A percentile compares a stretch with the other conserved stretches of the same genome.
Evolutionary conservation across 2,113 vertebrate genomes (phyloP).

Genomic region (Lepisosteus oculatus): DNA sequence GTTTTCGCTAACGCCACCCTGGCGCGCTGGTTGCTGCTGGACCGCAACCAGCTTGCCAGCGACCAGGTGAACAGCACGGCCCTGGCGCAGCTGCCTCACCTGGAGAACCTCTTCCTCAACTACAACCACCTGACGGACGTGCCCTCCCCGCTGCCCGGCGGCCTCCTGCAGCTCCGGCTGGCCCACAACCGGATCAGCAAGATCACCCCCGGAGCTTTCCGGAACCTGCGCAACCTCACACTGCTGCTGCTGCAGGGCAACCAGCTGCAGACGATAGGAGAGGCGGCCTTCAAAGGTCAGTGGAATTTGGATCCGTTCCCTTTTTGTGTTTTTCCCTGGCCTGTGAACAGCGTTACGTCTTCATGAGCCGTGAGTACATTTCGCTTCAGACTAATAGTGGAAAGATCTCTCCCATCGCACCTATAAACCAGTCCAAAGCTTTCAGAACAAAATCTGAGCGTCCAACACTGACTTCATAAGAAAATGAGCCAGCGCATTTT

Average conservation of each 20-base stretch:
- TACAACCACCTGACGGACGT: conserved; percentile 58
- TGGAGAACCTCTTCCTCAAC: conserved; percentile 64
- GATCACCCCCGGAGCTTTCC: conserved; percentile 43
- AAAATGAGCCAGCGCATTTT: background rate
- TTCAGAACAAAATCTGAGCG: background rate
- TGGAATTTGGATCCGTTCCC: background rate
- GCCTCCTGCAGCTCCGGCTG: conserved; percentile 62
- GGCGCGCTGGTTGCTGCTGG: conserved; percentile 67
- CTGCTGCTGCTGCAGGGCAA: conserved; percentile 70
- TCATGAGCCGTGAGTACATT: too few relatives aligned
- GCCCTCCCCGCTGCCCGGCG: conserved; percentile 49
- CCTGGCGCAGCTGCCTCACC: conserved; percentile 51
- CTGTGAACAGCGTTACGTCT: background rate
- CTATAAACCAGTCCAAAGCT: background rate
- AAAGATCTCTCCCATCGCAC: too few relatives aligned
- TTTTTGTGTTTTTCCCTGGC: background rate
- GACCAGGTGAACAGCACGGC: conserved; percentile 30
- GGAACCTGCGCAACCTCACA: conserved; percentile 53
- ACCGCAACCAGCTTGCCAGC: conserved; percentile 58
- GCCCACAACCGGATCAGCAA: conserved; percentile 62
- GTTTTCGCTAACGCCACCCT: conserved; percentile 48
- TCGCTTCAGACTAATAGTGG: background rate
- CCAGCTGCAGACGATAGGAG: conserved; percentile 48
- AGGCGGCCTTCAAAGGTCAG: conserved; percentile 54
- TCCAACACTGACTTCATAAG: background rate